Evolutionary conservation across 2,888 invertebrate species (phyloP), one percentile per base, ranked within the genome.

Genomic region (Lysandra coridon): DNA sequence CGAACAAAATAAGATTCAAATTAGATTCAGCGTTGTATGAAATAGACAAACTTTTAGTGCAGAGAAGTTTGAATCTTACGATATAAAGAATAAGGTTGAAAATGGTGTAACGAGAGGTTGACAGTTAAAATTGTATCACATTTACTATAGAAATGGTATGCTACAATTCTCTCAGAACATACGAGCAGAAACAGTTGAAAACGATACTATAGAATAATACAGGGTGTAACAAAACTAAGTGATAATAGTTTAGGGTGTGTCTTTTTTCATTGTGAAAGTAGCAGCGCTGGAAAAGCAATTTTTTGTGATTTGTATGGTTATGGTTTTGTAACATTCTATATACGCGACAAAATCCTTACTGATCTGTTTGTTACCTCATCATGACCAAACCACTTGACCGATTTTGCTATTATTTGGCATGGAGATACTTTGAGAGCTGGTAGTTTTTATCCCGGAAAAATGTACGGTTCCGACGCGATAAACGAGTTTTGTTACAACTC

Each of bases 121-220:
- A 37, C 14, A 69, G 69, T 37, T 69, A 37, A 69, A 69, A 37
- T 69, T 69, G 69, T 69, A 69, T 69, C 33, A 69, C 69, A 69
- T 37, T 69, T 69, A 5, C 33, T 33, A 69, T 33, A 30, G 14
- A 23, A 69, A 30, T 69, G 33, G 69, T 33, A 17, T 17, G 14
- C 33, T 69, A 14, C 33, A 69, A 69, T 14, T 37, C 33, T 69
- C 69, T 37, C 4, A 69, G 69, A 69, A 53, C 57, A 17, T 57
- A 17, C 17, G 14, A 57, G 57, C 57, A 57, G 57, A 17, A 17
- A 57, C 4, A 17, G 17, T 17, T 57, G 17, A 57, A 57, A 57
- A 57, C 57, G 57, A 57, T 17, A 57, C 53, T 17, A 57, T 57
- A 17, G 57, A 17, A 57, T 4, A 57, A 17, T 17, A 14, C 40